These are phyloP conservation scores for Platyscelio sp. DNA, from an alignment of 2,888 invertebrate species.

Conservation along the genomic window DNA sequence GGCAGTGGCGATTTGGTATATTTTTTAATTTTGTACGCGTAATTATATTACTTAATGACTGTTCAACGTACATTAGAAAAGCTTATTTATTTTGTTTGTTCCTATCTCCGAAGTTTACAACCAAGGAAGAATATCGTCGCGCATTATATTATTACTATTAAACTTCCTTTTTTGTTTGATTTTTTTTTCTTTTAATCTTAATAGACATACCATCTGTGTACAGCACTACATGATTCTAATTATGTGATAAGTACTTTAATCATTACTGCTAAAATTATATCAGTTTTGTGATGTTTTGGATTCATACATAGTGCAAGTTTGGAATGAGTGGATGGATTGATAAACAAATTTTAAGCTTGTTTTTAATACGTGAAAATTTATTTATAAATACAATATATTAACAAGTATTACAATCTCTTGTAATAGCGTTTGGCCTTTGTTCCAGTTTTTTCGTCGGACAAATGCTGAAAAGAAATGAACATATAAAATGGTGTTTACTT, in stretches of 20 bases:
- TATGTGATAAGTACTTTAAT: constrained; percentile 81
- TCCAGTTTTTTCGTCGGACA: too few species aligned
- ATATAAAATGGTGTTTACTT: too few species aligned
- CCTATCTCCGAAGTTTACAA: constrained; percentile 83
- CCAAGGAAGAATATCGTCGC: constrained; percentile 77
- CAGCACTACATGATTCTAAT: constrained; percentile 84
- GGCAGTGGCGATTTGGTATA: constrained; percentile 79
- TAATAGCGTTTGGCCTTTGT: too few species aligned
- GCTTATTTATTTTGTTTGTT: constrained; percentile 84
- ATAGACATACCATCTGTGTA: constrained; percentile 79
- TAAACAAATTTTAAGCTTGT: constrained; percentile 47
- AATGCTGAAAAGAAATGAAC: too few species aligned
- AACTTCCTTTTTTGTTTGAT: constrained; percentile 71
- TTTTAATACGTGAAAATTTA: constrained; percentile 58
- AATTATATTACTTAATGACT: constrained; percentile 82
- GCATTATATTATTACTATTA: constrained; percentile 65
- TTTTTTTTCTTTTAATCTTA: constrained; percentile 26
- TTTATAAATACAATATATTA: constrained; percentile 78
- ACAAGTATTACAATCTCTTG: constrained; percentile 76
- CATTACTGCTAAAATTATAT: constrained; percentile 71
- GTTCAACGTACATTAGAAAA: constrained; percentile 79
- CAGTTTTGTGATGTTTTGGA: constrained; percentile 43
- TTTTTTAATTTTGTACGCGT: constrained; percentile 84
- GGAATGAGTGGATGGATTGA: constrained; percentile 44
- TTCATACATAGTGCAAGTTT: constrained; percentile 41